phyloP scores from a whole-genome alignment of 2,888 invertebrate species.

The Mythimna impura region DNA sequence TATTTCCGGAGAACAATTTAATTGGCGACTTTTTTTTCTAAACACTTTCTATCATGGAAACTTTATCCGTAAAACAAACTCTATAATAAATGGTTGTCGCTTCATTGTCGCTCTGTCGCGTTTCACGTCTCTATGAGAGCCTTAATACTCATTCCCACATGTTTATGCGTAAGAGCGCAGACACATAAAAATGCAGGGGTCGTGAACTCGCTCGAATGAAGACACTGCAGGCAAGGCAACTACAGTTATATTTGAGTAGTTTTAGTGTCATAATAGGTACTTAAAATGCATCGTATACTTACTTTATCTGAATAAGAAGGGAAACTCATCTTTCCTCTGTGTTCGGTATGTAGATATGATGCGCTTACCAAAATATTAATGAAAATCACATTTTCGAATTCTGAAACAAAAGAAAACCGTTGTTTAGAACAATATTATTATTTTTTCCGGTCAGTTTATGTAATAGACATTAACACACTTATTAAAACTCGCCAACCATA shows the following conservation, averaged over 20 bases:
- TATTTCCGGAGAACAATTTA: neutral
- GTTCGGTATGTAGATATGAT: neutral
- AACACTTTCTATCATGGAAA: neutral
- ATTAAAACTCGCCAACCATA: too few species aligned
- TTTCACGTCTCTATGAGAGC: neutral
- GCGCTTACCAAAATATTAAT: conserved; percentile 11
- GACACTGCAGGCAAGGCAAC: conserved; percentile 44
- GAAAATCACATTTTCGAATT: neutral
- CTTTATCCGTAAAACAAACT: neutral
- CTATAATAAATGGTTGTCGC: neutral
- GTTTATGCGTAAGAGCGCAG: conserved; percentile 56
- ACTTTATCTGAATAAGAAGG: conserved; percentile 9
- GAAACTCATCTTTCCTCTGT: neutral
- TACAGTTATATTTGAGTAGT: conserved; percentile 38
- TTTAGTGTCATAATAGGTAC: conserved; percentile 30
- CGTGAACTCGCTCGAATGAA: conserved; percentile 67
- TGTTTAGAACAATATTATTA: conserved; percentile 15
- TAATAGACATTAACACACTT: too few species aligned
- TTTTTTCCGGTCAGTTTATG: neutral
- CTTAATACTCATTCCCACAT: conserved; percentile 69
- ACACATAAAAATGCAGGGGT: conserved; percentile 69
- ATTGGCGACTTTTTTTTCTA: neutral
- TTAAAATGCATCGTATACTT: conserved; percentile 28
- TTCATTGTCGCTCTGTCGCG: neutral
- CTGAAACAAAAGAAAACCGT: conserved; percentile 44